phyloP scores from a whole-genome alignment of 2,797 vertebrate genomes.

The Dryobates pubescens region DNA sequence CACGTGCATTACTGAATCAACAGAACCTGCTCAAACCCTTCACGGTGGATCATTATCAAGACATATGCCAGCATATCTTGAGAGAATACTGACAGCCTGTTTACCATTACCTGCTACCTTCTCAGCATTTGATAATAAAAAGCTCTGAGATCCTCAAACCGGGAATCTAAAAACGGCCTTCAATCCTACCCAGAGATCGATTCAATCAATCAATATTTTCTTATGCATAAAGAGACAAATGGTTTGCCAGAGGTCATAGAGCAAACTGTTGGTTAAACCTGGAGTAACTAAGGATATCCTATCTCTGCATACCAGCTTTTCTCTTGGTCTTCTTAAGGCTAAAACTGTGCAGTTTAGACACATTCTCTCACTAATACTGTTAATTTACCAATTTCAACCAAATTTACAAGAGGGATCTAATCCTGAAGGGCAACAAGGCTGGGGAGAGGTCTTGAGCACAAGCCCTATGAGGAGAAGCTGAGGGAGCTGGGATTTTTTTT shows the following conservation, averaged over 20 bases:
- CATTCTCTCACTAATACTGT: not conserved
- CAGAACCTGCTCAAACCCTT: conserved; percentile 2
- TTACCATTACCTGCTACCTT: not conserved
- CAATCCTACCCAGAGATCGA: not conserved
- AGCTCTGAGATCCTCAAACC: not conserved
- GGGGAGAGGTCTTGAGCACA: too few species aligned
- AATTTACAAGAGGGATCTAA: not conserved
- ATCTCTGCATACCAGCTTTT: not conserved
- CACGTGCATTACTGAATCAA: conserved; percentile 15
- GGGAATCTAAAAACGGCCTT: not conserved
- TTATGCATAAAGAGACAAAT: conserved; percentile 6
- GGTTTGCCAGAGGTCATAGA: conserved; percentile 31
- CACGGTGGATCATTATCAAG: conserved; percentile 28
- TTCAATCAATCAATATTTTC: not conserved
- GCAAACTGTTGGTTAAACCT: not conserved
- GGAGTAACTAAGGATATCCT: conserved; percentile 1
- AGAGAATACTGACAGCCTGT: conserved; percentile 38
- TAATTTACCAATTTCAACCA: not conserved
- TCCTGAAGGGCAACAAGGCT: too few species aligned
- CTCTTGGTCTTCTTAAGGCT: not conserved
- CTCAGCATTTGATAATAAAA: not conserved
- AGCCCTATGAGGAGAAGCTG: too few species aligned
- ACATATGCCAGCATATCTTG: not conserved
- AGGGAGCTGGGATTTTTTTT: too few species aligned
- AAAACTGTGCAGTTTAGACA: not conserved